These are phyloP conservation scores for Amphiprion percula DNA, from an alignment of 2,113 vertebrate species.

Conservation along the genomic window DNA sequence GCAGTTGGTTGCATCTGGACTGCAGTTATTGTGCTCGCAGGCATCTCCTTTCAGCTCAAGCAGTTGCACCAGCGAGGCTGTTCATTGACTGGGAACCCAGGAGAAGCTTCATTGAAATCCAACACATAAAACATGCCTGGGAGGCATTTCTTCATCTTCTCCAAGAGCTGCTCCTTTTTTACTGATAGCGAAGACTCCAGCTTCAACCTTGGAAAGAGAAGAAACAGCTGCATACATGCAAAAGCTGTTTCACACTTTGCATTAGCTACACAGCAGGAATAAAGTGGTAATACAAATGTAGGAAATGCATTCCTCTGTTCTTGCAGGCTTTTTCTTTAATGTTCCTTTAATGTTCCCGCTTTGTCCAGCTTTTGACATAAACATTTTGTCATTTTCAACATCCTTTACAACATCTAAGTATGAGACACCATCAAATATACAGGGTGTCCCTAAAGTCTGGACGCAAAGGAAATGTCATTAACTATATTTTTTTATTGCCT, in stretches of 20 bases:
- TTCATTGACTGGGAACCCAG: conserved; percentile 46
- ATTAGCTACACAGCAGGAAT: neutral
- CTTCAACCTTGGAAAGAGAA: conserved; percentile 27
- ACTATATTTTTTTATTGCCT: no score
- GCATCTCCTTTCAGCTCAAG: conserved; percentile 61
- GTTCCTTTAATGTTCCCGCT: neutral
- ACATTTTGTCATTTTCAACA: no score
- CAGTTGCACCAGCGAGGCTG: conserved; percentile 43
- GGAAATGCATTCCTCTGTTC: neutral
- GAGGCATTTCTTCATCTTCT: conserved; percentile 58
- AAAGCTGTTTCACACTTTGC: conserved; percentile 19
- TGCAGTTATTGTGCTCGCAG: conserved; percentile 54
- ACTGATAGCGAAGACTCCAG: conserved; percentile 31
- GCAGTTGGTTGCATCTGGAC: conserved; percentile 42
- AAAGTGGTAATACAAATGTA: neutral
- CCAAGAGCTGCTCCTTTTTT: conserved; percentile 47
- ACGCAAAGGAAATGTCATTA: no score
- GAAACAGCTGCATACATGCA: conserved; percentile 6
- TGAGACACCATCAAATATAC: no score
- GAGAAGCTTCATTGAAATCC: conserved; percentile 71
- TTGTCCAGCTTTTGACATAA: no score
- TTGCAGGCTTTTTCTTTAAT: neutral
- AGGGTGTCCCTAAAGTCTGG: no score
- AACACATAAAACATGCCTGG: conserved; percentile 66
- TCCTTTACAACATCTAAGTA: no score